Evolutionary conservation across 2,113 vertebrate genomes (phyloP), one percentile per base, ranked within the genome.

Genomic region (Calyptommatus sinebrachiatus): DNA sequence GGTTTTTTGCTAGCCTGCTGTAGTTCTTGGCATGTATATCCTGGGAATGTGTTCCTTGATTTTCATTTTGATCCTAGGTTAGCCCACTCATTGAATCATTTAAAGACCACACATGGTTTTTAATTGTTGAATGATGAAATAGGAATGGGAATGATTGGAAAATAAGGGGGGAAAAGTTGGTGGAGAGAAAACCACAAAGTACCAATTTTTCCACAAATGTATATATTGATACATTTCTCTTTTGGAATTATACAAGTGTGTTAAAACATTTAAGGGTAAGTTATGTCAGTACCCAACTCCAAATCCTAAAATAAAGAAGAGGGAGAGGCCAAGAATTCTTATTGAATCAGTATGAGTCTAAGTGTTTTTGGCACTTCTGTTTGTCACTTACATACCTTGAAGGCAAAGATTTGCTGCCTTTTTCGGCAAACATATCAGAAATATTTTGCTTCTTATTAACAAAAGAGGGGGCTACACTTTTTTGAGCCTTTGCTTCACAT

Each of bases 51-150:
- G 82, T 83, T 84, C 66, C 22, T 22, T 69, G 60, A 79, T 69
- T 67, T 16, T 88, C 83, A 71, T 87, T 80, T 88, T 83, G 79
- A 89, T 89, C 86, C 29, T 85, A 83, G 73, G 78, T 83, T 88
- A 88, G 83, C 89, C 88, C 88, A 88, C 85, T 88, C 87, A 88
- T 76, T 84, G 79, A 88, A 90, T 86, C 87, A 35, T 87, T 92
- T 79, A 31, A 63, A 88, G 85, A 85, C 86, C 72, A 0, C 87
- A 86, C 76, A 71, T 14, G 72, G 86, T 79, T 70, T 75, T 69
- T 61, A 88, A 90, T 48, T 73, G 77, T 78, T 90, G 87, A 83
- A 80, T 68, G 53, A 76, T 48, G 28, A 18, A 57, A 57, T 57
- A 57, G 53, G 35, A 69, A 61, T 69, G n/a, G 7, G 66, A 76